Evolutionary conservation across 2,797 vertebrate species (phyloP).

Genomic region (Dicrostonyx torquatus): DNA sequence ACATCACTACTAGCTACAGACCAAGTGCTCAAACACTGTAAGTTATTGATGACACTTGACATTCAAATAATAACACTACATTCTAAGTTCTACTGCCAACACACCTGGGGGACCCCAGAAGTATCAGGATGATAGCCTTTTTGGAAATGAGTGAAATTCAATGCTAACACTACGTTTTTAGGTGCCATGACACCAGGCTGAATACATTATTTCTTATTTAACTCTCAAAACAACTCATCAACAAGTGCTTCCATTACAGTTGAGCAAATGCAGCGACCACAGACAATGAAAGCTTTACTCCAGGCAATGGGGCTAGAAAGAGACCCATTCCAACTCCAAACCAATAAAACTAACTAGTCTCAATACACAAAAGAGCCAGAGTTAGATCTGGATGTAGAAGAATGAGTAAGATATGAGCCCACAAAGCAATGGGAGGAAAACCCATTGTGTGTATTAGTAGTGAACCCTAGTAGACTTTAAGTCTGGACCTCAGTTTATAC

Average conservation of each 20-base stretch:
- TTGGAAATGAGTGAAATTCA: neutral
- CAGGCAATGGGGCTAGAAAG: neutral
- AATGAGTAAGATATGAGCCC: neutral
- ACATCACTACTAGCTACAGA: neutral
- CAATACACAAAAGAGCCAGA: neutral
- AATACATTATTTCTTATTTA: conserved; percentile 38
- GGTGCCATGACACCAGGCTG: neutral
- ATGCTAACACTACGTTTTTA: neutral
- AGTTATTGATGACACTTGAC: neutral
- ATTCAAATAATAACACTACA: neutral
- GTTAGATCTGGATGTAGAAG: neutral
- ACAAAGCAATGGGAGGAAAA: neutral
- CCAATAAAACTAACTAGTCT: neutral
- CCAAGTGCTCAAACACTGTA: neutral
- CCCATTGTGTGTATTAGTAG: neutral
- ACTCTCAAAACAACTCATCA: conserved; percentile 13
- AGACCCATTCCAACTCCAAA: neutral
- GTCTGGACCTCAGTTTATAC: neutral
- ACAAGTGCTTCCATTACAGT: neutral
- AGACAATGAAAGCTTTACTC: conserved; percentile 17
- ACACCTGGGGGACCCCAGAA: neutral
- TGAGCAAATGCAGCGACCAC: neutral
- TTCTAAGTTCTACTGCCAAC: neutral
- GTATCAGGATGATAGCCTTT: neutral
- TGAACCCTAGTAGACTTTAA: neutral